Percentiles rank a stretch among this genome's conserved stretches.
phyloP scores from a whole-genome alignment of 2,888 invertebrate genomes.

The Trisateles emortualis region DNA sequence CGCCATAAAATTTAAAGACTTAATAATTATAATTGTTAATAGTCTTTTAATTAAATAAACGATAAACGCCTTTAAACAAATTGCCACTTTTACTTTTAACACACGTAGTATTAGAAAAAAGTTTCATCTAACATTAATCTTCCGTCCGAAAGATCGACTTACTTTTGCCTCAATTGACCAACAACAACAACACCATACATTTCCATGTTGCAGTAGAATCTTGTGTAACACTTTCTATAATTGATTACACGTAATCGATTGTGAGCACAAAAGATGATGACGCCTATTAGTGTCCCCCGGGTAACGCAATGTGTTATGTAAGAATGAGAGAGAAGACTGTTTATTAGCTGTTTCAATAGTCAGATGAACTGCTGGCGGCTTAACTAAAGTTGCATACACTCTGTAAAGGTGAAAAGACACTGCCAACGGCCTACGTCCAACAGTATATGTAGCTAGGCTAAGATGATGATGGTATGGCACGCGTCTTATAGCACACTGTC shows the following conservation, averaged over 20 bases:
- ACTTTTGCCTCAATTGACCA: slow-evolving; percentile 4
- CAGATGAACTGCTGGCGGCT: slow-evolving; percentile 46
- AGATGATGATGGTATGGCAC: too few species aligned
- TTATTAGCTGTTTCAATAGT: slow-evolving; percentile 40
- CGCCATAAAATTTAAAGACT: not conserved
- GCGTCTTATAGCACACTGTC: too few species aligned
- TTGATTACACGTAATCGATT: slow-evolving; percentile 55
- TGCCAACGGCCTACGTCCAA: too few species aligned
- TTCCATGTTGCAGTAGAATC: slow-evolving; percentile 29
- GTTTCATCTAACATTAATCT: not conserved
- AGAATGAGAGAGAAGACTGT: slow-evolving; percentile 43
- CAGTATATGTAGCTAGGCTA: too few species aligned
- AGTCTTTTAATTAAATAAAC: not conserved
- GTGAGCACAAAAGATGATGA: slow-evolving; percentile 48
- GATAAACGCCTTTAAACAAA: not conserved
- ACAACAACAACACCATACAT: slow-evolving; percentile 5
- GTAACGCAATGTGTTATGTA: slow-evolving; percentile 52
- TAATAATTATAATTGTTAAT: slow-evolving; percentile 14
- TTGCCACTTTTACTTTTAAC: slow-evolving; percentile 6
- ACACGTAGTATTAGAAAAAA: too few species aligned
- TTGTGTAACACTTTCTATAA: slow-evolving; percentile 48
- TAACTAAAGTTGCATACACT: too few species aligned
- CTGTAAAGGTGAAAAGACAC: too few species aligned
- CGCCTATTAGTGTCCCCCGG: slow-evolving; percentile 48
- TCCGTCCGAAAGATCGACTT: not conserved